These are phyloP conservation scores for Suillia variegata DNA, from an alignment of 2,888 invertebrate species.

Conservation along the genomic window DNA sequence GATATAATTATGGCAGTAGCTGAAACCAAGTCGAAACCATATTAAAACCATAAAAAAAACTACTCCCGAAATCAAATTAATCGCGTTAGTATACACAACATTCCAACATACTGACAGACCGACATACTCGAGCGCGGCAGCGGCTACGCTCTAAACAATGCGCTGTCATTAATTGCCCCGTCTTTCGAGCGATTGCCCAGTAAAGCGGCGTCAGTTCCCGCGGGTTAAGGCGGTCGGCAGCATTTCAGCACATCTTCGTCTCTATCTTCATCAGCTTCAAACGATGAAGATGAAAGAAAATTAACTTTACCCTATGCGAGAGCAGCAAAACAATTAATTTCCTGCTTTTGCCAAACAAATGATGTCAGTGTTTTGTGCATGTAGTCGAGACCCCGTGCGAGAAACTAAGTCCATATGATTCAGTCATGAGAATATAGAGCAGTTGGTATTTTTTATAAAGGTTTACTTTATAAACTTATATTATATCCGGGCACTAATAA, in stretches of 20 bases:
- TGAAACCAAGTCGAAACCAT: too few relatives aligned
- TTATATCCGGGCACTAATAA: too few relatives aligned
- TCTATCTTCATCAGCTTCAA: neutral
- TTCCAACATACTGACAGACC: neutral
- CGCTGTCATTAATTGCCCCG: slow-evolving; percentile 4
- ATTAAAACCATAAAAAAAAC: too few relatives aligned
- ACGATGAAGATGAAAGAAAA: slow-evolving; percentile 8
- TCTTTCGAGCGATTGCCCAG: neutral
- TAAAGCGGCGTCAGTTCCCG: neutral
- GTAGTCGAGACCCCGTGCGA: neutral
- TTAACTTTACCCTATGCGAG: slow-evolving; percentile 21
- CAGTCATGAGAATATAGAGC: too few relatives aligned
- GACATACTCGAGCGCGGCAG: too few relatives aligned
- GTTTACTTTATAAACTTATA: too few relatives aligned
- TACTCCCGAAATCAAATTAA: slow-evolving; percentile 11
- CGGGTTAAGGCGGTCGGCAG: neutral
- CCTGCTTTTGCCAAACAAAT: slow-evolving; percentile 15
- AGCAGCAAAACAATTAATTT: slow-evolving; percentile 41
- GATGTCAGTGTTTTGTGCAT: slow-evolving; percentile 21
- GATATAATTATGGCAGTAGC: too few relatives aligned
- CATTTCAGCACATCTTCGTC: neutral
- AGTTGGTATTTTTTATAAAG: too few relatives aligned
- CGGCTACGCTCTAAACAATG: too few relatives aligned
- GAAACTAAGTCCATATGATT: too few relatives aligned
- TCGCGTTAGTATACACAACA: slow-evolving; percentile 10